phyloP scores from a whole-genome alignment of 2,797 vertebrate genomes.

The Anolis apletophallus region DNA sequence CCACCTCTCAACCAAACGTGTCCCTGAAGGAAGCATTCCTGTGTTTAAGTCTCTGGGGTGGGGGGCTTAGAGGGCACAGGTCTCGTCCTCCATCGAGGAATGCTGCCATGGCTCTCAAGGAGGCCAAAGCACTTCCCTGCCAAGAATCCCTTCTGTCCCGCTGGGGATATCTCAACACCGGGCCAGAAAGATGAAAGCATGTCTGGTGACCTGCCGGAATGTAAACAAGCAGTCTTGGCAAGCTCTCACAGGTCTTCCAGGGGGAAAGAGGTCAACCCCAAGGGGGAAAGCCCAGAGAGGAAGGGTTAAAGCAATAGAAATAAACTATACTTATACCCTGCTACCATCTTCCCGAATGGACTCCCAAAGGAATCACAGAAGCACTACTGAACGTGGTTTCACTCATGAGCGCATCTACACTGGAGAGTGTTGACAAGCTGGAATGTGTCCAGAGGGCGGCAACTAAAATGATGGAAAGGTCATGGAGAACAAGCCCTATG shows the following conservation, averaged over 20 bases:
- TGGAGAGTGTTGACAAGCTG: no score
- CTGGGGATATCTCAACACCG: background rate
- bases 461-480: no score
- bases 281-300: background rate
- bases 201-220: no score
- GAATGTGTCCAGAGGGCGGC: no score
- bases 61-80: background rate
- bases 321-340: no score
- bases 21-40: background rate
- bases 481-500: no score
- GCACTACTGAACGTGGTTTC: background rate
- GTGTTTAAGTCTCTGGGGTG: background rate
- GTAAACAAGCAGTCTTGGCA: background rate
- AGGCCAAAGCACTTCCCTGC: no score
- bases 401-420: no score
- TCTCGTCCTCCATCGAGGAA: background rate
- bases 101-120: no score
- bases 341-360: no score
- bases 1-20: background rate
- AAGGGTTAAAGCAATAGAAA: no score
- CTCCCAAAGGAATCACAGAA: background rate
- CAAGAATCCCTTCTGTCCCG: background rate
- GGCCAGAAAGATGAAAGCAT: background rate
- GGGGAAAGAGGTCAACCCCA: background rate
- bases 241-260: background rate